Conservation (phyloP, 2,888 invertebrate genomes). For the Sesamia inferens region DNA sequence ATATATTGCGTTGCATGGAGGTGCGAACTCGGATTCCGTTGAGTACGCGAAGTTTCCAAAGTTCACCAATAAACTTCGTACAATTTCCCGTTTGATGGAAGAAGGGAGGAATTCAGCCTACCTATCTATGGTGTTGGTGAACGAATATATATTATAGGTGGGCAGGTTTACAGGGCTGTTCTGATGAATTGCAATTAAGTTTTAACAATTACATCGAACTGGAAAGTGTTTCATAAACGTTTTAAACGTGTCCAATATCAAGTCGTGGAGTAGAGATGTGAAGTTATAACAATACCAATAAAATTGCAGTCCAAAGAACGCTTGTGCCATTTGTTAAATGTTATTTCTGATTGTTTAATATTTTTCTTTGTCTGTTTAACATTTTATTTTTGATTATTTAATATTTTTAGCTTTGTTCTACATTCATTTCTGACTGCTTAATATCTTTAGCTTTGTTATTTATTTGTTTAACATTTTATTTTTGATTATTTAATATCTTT, state of each 20-base stretch:
- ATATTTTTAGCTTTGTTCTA: not conserved
- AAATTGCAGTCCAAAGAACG: not conserved
- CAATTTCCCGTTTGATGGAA: constrained; percentile 42
- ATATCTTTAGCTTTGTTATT: not conserved
- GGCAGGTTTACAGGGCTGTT: not conserved
- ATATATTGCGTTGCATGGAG: constrained; percentile 30
- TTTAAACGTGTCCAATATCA: not conserved
- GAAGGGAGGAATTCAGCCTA: constrained; percentile 16
- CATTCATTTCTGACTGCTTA: too few species aligned
- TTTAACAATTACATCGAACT: not conserved
- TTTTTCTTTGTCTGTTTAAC: not conserved
- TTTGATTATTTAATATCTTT: not conserved
- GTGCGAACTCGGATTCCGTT: constrained; percentile 30
- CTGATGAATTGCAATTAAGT: not conserved
- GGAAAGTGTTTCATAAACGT: not conserved
- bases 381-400: not conserved
- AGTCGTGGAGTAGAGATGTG: too few species aligned
- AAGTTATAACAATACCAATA: not conserved
- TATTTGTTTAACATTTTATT: not conserved
- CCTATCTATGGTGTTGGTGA: not conserved
- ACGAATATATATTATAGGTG: not conserved
- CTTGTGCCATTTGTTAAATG: not conserved
- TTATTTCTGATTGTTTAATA: not conserved
- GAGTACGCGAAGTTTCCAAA: constrained; percentile 35
- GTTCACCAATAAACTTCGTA: constrained; percentile 48